Percentiles rank a stretch among this genome's conserved stretches.
Evolutionary conservation across 2,113 vertebrate species (phyloP).

Genomic region (Ictalurus furcatus): DNA sequence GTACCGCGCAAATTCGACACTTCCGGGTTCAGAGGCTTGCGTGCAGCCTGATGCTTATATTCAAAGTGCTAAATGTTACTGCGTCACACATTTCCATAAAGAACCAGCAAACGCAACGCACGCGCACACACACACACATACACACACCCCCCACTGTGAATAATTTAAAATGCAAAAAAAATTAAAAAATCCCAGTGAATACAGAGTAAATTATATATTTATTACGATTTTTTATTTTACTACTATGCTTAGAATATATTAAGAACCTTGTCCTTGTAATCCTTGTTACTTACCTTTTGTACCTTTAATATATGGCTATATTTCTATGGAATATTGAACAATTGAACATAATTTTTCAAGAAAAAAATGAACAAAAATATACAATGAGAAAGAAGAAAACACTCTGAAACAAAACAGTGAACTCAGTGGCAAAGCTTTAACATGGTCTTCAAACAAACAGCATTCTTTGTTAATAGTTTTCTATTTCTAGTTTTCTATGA

Average conservation of each 20-base stretch:
- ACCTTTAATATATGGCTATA: background rate
- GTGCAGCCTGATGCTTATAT: slow-evolving; percentile 14
- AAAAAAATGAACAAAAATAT: too few species aligned
- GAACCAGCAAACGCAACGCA: background rate
- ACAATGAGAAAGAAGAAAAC: too few species aligned
- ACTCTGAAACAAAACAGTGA: too few species aligned
- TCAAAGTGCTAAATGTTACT: slow-evolving; percentile 4
- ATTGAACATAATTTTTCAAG: too few species aligned
- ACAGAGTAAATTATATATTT: background rate
- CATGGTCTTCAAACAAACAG: too few species aligned
- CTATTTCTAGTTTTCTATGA: too few species aligned
- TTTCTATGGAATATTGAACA: too few species aligned
- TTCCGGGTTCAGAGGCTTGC: background rate
- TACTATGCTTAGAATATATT: background rate
- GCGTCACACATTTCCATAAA: slow-evolving; percentile 25
- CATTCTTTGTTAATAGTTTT: too few species aligned
- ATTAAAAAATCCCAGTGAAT: background rate
- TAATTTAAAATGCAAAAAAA: slow-evolving; percentile 4
- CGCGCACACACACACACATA: background rate
- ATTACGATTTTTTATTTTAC: background rate
- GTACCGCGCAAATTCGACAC: background rate
- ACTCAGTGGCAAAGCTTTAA: too few species aligned
- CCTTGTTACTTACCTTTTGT: background rate
- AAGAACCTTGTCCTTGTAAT: background rate
- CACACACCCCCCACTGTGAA: background rate